phyloP scores from a whole-genome alignment of 2,888 invertebrate species.

The Rhaphigaster nebulosa region DNA sequence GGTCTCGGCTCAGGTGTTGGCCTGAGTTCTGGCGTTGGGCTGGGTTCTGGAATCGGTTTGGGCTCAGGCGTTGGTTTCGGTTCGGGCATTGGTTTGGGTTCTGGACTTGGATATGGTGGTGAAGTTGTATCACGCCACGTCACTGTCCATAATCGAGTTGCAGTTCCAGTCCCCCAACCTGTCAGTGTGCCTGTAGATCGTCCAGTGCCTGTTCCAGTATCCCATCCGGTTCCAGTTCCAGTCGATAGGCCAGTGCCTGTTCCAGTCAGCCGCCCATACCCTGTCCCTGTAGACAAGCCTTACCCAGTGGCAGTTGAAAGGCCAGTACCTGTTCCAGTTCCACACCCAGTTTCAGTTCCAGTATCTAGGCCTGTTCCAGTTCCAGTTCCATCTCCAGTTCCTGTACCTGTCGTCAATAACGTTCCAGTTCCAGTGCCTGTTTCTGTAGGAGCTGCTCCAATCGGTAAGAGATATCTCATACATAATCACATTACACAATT shows the following conservation, averaged over 20 bases:
- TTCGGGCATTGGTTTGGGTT: neutral
- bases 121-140: conserved; percentile 60
- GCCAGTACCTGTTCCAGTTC: conserved; percentile 69
- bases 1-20: neutral
- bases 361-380: conserved; percentile 73
- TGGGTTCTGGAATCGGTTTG: conserved; percentile 42
- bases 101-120: conserved; percentile 21
- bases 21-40: neutral
- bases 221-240: conserved; percentile 65
- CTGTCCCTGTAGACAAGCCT: conserved; percentile 70
- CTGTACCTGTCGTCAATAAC: conserved; percentile 69
- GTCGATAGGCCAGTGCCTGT: conserved; percentile 65
- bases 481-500: no score
- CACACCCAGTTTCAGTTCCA: conserved; percentile 70
- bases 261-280: conserved; percentile 67
- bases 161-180: conserved; percentile 65
- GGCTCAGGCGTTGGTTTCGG: conserved; percentile 40
- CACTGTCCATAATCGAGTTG: conserved; percentile 63
- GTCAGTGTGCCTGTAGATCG: conserved; percentile 67
- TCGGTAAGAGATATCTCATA: no score
- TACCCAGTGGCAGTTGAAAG: conserved; percentile 69
- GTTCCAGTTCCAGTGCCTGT: conserved; percentile 73
- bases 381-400: conserved; percentile 70
- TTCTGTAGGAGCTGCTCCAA: conserved; percentile 65
- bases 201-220: conserved; percentile 65